Conservation (phyloP, 2,797 vertebrate genomes). For the Chloroceryle inda region DNA sequence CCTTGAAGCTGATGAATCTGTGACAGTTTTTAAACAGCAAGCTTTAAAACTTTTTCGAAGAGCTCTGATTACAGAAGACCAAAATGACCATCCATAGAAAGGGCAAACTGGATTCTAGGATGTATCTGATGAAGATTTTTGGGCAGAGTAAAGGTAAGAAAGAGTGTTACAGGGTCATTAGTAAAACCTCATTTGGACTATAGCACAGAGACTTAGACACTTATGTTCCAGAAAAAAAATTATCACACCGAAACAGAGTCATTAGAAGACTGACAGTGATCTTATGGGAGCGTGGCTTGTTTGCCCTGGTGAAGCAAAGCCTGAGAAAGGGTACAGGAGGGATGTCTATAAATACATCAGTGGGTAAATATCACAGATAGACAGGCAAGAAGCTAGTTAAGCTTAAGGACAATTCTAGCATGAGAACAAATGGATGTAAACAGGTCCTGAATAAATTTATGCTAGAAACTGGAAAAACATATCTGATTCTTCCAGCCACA, state of each 20-base stretch:
- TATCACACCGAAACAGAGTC: background rate
- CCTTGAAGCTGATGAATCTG: constrained; percentile 6
- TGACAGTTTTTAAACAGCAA: background rate
- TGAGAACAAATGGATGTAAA: background rate
- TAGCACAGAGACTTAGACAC: background rate
- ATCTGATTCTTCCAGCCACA: background rate
- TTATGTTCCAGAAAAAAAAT: background rate
- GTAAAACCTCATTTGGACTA: background rate
- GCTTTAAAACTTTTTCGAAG: background rate
- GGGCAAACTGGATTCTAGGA: background rate
- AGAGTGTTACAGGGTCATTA: background rate
- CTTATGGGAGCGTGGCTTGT: background rate
- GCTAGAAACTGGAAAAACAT: background rate
- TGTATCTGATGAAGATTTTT: background rate
- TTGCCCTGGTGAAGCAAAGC: constrained; percentile 50
- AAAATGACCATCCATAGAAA: background rate
- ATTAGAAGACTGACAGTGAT: constrained; percentile 20
- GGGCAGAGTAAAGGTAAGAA: background rate
- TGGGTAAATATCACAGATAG: constrained; percentile 42
- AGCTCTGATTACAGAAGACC: background rate
- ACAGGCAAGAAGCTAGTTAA: constrained; percentile 3
- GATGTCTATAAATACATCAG: constrained; percentile 18
- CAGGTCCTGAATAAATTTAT: background rate
- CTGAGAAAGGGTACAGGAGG: background rate
- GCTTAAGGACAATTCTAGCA: background rate